These are phyloP conservation scores for Polyergus mexicanus DNA, from an alignment of 1,140 invertebrate species.

Conservation along the genomic window DNA sequence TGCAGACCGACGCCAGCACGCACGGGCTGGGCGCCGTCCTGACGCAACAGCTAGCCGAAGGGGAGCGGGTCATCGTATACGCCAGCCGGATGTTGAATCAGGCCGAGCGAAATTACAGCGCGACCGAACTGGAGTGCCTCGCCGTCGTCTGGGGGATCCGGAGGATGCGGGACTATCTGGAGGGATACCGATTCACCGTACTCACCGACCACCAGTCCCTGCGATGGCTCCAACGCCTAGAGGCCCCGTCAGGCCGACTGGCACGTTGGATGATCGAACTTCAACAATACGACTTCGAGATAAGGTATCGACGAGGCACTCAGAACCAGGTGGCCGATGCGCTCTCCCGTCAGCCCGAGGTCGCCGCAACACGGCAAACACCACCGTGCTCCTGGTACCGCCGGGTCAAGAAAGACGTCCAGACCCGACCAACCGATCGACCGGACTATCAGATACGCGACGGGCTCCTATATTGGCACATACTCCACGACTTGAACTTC, in stretches of 20 bases:
- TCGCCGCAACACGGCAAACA: accelerated
- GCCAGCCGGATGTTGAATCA: not conserved
- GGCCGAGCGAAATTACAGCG: not conserved
- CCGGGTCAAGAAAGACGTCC: too few species aligned
- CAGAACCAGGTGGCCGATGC: not conserved
- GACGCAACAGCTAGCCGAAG: not conserved
- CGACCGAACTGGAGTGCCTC: not conserved
- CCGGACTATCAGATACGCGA: too few species aligned
- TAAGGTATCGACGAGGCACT: too few species aligned
- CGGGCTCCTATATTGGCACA: too few species aligned
- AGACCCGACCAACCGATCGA: too few species aligned
- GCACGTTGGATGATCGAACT: too few species aligned
- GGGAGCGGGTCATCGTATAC: not conserved
- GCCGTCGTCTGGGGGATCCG: not conserved
- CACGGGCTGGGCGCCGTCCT: not conserved
- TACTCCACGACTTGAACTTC: too few species aligned
- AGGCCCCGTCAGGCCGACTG: not conserved
- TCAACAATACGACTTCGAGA: too few species aligned
- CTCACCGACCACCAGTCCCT: constrained; percentile 81
- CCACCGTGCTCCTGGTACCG: not conserved
- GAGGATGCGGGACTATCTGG: not conserved
- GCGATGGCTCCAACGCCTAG: not conserved
- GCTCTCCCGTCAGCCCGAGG: not conserved
- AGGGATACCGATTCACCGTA: constrained; percentile 80
- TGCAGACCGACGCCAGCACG: not conserved